Evolutionary conservation across 2,113 vertebrate species (phyloP), one percentile per base, ranked within the genome.

Genomic region (Perca fluviatilis): DNA sequence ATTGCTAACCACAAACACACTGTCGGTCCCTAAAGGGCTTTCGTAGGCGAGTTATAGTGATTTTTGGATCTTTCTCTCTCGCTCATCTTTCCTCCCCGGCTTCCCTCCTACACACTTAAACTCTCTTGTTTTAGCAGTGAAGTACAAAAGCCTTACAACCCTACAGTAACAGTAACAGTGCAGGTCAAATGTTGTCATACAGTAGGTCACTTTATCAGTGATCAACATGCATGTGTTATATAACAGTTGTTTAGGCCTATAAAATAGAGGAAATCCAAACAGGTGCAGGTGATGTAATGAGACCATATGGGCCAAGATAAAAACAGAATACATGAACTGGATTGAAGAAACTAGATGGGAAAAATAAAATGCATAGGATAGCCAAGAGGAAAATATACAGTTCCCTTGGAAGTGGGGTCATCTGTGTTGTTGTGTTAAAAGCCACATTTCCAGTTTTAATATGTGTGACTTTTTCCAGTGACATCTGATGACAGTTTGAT

Each of bases 91-190:
- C 85, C 84, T 83, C 91, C 88, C 88, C 87, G 19, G 69, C 71
- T 79, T 82, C 60, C 85, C 83, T 87, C 92, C 91, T 83, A 90
- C 92, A 85, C 83, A 64, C 83, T 84, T 61, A 75, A 66, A 84
- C 86, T 88, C 84, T 67, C 77, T 84, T 74, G 86, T 88, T 87
- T 80, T 83, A 87, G 67, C 85, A 73, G 73, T 79, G 67, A 85
- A 88, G 80, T 89, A 72, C 85, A 84, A 77, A 69, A 72, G 77
- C 78, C 74, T 71, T 25, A 49, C 64, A 76, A 66, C 56, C 74
- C 62, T 50, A n/a, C 86, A 83, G 62, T 54, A 69, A 63, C 75
- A 61, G 49, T 6, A 43, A 15, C 43, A 69, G 73, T 9, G 47
- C 70, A 18, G 72, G 56, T 40, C 66, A 72, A 79, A 60, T 64